A percentile compares a stretch with the other conserved stretches of the same genome.
Conservation (phyloP, 2,797 vertebrate species). For the Neosilurus mollespiculum region DNA sequence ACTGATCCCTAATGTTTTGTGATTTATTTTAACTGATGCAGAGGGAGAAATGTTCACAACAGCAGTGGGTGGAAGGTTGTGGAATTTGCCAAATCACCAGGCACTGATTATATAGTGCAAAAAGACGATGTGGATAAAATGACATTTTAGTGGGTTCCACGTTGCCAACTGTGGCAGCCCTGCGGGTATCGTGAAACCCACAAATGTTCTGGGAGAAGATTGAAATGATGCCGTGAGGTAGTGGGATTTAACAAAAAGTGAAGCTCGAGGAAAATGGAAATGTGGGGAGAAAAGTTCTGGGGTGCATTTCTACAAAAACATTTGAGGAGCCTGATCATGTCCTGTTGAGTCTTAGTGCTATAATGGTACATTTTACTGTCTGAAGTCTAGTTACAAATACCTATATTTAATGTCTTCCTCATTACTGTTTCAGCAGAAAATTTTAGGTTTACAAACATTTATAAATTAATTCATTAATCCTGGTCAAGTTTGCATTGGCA, state of each 20-base stretch:
- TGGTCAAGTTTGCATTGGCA: not conserved
- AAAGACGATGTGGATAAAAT: slow-evolving; percentile 19
- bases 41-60: slow-evolving; percentile 14
- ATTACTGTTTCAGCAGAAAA: not conserved
- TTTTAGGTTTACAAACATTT: not conserved
- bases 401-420: not conserved
- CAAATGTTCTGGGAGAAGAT: slow-evolving; percentile 13
- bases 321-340: not conserved
- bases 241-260: slow-evolving; percentile 4
- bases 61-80: slow-evolving; percentile 24
- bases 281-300: not conserved
- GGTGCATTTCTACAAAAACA: not conserved
- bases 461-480: not conserved
- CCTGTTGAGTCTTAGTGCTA: not conserved
- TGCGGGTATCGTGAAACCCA: not conserved
- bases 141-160: slow-evolving; percentile 4
- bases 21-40: not conserved
- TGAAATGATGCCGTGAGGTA: not conserved
- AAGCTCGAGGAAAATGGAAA: not conserved
- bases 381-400: not conserved
- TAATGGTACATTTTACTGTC: not conserved
- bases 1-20: not conserved
- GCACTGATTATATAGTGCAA: slow-evolving; percentile 19
- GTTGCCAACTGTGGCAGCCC: slow-evolving; percentile 3
- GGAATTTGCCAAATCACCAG: slow-evolving; percentile 19